Evolutionary conservation across 2,113 vertebrate species (phyloP).

Genomic region (Gallinago media): DNA sequence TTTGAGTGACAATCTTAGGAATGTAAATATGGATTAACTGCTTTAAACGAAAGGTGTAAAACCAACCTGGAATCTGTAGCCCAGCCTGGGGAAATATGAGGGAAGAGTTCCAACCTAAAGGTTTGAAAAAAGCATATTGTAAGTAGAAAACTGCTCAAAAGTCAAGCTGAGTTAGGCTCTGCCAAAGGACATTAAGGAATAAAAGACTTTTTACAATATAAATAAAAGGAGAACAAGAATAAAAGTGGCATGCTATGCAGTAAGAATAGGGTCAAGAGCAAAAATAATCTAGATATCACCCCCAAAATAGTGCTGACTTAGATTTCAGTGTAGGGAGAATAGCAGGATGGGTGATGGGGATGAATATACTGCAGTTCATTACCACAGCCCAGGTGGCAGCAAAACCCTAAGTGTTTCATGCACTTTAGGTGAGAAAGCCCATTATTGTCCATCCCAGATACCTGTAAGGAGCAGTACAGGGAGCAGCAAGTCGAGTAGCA

Average conservation of each 20-base stretch:
- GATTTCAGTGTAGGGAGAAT: background rate
- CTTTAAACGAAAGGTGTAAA: background rate
- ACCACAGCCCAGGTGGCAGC: background rate
- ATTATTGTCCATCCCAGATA: background rate
- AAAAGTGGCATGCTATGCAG: background rate
- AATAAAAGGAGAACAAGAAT: conserved; percentile 3
- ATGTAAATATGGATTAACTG: background rate
- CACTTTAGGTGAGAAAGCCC: background rate
- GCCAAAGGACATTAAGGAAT: background rate
- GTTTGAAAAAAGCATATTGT: background rate
- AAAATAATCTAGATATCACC: background rate
- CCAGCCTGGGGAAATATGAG: background rate
- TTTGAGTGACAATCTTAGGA: background rate
- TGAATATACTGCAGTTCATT: background rate
- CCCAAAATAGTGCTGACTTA: background rate
- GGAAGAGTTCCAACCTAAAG: background rate
- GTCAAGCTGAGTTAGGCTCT: background rate
- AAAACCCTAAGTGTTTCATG: background rate
- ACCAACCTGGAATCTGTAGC: background rate
- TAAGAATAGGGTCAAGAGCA: background rate
- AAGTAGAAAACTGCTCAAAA: background rate
- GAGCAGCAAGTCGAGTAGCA: background rate
- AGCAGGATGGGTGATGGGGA: background rate
- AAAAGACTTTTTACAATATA: background rate
- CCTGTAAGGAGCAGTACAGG: background rate